These are phyloP conservation scores for Clarias batrachus DNA, from an alignment of 2,113 vertebrate species.

Conservation along the genomic window DNA sequence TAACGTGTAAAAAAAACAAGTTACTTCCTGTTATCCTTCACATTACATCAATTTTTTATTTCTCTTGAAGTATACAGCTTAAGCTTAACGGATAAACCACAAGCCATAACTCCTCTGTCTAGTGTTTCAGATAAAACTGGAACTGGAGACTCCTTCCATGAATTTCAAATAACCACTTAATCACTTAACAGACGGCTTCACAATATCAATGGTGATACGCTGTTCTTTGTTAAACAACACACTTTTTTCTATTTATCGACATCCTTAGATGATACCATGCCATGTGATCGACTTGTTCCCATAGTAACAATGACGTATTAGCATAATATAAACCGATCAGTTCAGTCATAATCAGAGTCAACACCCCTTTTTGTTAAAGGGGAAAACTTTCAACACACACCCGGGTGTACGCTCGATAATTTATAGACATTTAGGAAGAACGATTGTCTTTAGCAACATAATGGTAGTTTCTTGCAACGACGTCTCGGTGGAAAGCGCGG, in stretches of 20 bases:
- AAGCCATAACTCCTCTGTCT: not conserved
- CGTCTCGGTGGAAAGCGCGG: not conserved
- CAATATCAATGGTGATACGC: not conserved
- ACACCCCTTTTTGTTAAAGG: not conserved
- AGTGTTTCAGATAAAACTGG: not conserved
- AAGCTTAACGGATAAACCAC: not conserved
- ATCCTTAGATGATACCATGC: not conserved
- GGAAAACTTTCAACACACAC: not conserved
- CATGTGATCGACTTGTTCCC: not conserved
- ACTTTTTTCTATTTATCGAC: not conserved
- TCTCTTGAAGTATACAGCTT: not conserved
- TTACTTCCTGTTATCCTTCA: not conserved
- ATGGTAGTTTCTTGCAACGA: not conserved
- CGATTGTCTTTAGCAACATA: not conserved
- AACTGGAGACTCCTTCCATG: not conserved
- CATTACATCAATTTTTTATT: not conserved
- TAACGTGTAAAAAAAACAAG: not conserved
- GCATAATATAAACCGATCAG: not conserved
- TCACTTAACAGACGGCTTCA: not conserved
- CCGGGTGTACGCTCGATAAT: not conserved
- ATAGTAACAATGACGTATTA: not conserved
- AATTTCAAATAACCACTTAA: not conserved
- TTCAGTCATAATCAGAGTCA: not conserved
- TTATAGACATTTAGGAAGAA: not conserved
- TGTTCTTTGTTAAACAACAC: not conserved